phyloP scores from a whole-genome alignment of 2,113 vertebrate species.

The Fukomys damarensis region DNA sequence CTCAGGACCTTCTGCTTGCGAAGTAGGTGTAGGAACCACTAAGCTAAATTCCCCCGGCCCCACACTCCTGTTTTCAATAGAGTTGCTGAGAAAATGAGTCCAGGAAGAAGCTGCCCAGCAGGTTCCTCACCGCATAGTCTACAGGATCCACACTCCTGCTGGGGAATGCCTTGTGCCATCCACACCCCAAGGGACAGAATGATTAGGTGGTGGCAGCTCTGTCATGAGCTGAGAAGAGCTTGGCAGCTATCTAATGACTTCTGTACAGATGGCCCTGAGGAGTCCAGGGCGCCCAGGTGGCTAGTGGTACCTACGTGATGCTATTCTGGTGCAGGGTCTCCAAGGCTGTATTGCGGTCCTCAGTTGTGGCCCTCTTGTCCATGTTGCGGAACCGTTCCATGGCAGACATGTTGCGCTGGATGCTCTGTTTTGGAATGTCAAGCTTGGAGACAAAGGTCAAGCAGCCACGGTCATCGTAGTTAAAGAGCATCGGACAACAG shows the following conservation, averaged over 20 bases:
- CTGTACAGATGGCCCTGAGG: background rate
- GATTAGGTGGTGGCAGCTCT: background rate
- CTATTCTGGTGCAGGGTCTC: constrained; percentile 99
- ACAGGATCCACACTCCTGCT: background rate
- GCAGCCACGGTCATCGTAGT: constrained; percentile 93
- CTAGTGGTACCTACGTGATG: constrained; percentile 92
- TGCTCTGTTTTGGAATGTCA: constrained; percentile 98
- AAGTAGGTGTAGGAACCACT: too few species aligned
- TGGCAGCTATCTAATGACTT: background rate
- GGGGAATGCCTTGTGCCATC: background rate
- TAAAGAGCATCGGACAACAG: constrained; percentile 99
- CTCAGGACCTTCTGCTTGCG: too few species aligned
- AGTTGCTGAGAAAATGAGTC: background rate
- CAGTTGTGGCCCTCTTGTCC: constrained; percentile 98
- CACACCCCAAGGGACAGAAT: background rate
- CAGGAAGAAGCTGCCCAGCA: background rate
- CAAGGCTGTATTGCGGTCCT: constrained; percentile 97
- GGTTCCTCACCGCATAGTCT: background rate
- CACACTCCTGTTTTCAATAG: background rate
- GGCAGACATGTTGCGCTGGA: constrained; percentile 98
- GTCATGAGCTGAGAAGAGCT: background rate
- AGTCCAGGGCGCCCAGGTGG: background rate
- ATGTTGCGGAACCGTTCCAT: constrained; percentile 99
- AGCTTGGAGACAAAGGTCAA: constrained; percentile 97
- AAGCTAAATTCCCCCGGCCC: too few species aligned